phyloP scores from a whole-genome alignment of 2,888 invertebrate genomes.

The Mythimna ferrago region DNA sequence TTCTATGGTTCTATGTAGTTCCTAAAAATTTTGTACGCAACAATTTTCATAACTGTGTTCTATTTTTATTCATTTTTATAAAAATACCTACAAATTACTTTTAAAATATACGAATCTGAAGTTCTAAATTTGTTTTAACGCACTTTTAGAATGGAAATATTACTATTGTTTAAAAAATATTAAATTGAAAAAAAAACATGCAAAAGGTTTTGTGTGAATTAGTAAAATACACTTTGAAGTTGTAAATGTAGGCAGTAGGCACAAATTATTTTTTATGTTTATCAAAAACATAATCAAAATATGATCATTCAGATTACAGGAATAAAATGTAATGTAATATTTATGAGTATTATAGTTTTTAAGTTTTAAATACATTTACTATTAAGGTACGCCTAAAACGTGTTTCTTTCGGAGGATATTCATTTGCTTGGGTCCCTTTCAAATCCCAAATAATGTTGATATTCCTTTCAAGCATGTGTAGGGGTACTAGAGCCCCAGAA shows the following conservation, averaged over 20 bases:
- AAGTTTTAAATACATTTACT: constrained; percentile 57
- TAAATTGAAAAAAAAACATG: not conserved
- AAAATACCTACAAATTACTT: constrained; percentile 5
- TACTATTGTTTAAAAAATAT: constrained; percentile 15
- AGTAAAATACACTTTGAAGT: constrained; percentile 17
- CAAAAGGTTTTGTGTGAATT: constrained; percentile 12
- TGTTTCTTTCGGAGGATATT: constrained; percentile 27
- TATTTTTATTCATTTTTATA: constrained; percentile 25
- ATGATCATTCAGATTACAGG: constrained; percentile 54
- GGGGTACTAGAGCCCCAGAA: not conserved
- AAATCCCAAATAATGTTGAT: constrained; percentile 15
- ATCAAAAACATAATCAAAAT: constrained; percentile 49
- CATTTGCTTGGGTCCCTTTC: not conserved
- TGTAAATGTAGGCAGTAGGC: constrained; percentile 17
- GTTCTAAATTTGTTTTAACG: constrained; percentile 24
- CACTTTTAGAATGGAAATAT: constrained; percentile 29
- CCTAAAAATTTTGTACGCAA: constrained; percentile 20
- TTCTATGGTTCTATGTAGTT: constrained; percentile 47
- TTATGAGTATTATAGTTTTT: constrained; percentile 60
- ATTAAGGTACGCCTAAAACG: constrained; percentile 42
- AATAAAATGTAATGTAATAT: constrained; percentile 45
- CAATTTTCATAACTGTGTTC: constrained; percentile 22
- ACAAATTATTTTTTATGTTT: constrained; percentile 10
- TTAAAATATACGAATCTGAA: constrained; percentile 38
- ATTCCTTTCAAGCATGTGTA: not conserved